A percentile compares a stretch with the other conserved stretches of the same genome.
Evolutionary conservation across 1,140 invertebrate species (phyloP).

Genomic region (Drosophila sp.): DNA sequence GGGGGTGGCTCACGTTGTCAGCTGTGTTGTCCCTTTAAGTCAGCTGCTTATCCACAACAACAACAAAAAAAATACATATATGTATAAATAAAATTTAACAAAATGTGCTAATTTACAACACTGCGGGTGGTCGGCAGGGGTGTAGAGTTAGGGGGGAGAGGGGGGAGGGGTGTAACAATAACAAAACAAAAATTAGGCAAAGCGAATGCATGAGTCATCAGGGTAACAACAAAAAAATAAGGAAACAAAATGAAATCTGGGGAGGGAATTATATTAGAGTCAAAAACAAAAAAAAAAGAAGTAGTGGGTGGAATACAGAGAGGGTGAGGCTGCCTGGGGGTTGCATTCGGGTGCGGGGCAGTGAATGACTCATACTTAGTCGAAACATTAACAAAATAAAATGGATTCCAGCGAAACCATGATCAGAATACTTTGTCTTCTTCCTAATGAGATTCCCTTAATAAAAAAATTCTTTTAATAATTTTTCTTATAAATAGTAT

Average conservation of each 20-base stretch:
- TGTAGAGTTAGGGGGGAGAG: neutral
- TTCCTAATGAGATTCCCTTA: no score
- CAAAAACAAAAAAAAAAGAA: neutral
- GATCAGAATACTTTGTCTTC: no score
- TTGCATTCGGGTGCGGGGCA: neutral
- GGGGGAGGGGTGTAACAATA: neutral
- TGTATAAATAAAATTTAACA: neutral
- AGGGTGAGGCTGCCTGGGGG: neutral
- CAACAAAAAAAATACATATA: no score
- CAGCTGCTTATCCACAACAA: neutral
- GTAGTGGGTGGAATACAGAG: neutral
- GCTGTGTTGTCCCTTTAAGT: constrained; percentile 6
- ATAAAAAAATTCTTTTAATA: no score
- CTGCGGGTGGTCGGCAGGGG: neutral
- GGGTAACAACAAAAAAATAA: neutral
- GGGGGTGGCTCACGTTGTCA: constrained; percentile 5
- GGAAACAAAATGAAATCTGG: neutral
- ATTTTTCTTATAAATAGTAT: no score
- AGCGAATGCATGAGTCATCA: constrained; percentile 9
- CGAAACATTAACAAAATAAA: neutral
- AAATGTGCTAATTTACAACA: constrained; percentile 9
- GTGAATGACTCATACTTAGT: constrained; percentile 1
- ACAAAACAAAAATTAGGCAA: constrained; percentile 14
- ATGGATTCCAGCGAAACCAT: no score
- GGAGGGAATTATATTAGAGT: constrained; percentile 1